These are phyloP conservation scores for Lathamus discolor DNA, from an alignment of 2,113 vertebrate species.

Conservation along the genomic window DNA sequence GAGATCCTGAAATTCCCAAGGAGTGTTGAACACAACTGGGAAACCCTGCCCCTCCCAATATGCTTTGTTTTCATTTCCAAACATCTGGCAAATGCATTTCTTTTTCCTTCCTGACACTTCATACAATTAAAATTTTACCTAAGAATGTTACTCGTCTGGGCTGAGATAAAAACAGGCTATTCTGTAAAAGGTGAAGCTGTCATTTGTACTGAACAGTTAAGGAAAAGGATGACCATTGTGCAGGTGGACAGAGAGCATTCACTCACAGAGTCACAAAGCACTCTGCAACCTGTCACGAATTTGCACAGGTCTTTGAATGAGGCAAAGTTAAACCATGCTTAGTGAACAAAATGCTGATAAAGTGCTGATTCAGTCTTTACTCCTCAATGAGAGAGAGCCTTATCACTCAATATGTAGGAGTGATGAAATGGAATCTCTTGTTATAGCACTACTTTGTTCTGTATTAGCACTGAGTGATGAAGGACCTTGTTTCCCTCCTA, in stretches of 20 bases:
- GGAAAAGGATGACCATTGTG: neutral
- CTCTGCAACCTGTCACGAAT: accelerated
- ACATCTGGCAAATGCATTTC: neutral
- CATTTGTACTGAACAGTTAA: neutral
- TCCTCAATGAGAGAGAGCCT: neutral
- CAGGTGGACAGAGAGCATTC: neutral
- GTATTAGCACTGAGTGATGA: neutral
- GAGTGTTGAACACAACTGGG: neutral
- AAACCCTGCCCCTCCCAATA: neutral
- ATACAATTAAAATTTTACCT: neutral
- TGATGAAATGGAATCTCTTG: neutral
- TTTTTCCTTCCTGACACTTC: neutral
- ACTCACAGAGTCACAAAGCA: neutral
- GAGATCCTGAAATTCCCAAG: neutral
- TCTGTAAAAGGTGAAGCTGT: neutral
- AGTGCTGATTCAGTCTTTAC: neutral
- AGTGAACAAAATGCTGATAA: neutral
- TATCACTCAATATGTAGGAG: neutral
- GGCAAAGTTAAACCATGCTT: neutral
- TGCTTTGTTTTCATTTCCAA: neutral
- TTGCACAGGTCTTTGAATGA: neutral
- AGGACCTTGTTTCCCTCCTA: neutral
- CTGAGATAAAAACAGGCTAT: neutral
- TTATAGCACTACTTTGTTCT: neutral
- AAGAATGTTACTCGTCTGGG: neutral